A percentile compares a stretch with the other conserved stretches of the same genome.
Evolutionary conservation across 37 sponge, comb jelly and placozoan species (phyloP).

Genomic region (Diacarnus erythraeanus): DNA sequence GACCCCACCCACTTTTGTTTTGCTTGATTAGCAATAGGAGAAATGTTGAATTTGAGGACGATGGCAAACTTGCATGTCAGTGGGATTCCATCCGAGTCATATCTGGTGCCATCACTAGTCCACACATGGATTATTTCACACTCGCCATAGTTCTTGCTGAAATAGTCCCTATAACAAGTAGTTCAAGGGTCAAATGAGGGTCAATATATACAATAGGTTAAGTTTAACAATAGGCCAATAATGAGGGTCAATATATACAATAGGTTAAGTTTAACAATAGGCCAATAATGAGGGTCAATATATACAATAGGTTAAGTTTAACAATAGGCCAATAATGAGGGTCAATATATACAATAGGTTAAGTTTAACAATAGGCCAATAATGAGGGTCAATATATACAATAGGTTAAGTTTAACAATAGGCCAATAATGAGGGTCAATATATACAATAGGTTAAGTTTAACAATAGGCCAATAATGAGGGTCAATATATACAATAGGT

Average conservation of each 20-base stretch:
- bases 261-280: neutral
- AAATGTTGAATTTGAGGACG: constrained; percentile 10
- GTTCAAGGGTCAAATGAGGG: neutral
- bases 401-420: no score
- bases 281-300: no score
- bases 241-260: neutral
- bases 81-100: neutral
- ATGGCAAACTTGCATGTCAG: neutral
- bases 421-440: no score
- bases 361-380: no score
- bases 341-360: no score
- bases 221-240: neutral
- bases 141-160: constrained; percentile 12
- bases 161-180: constrained; percentile 3
- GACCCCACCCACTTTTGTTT: constrained; percentile 54
- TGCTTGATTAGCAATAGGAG: constrained; percentile 22
- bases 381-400: no score
- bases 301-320: no score
- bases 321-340: no score
- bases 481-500: no score
- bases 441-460: no score
- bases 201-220: neutral
- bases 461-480: no score
- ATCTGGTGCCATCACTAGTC: neutral
- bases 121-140: constrained; percentile 10